Base-by-base conservation (phyloP, 2,888 invertebrate genomes). In the Pomacea canaliculata region DNA sequence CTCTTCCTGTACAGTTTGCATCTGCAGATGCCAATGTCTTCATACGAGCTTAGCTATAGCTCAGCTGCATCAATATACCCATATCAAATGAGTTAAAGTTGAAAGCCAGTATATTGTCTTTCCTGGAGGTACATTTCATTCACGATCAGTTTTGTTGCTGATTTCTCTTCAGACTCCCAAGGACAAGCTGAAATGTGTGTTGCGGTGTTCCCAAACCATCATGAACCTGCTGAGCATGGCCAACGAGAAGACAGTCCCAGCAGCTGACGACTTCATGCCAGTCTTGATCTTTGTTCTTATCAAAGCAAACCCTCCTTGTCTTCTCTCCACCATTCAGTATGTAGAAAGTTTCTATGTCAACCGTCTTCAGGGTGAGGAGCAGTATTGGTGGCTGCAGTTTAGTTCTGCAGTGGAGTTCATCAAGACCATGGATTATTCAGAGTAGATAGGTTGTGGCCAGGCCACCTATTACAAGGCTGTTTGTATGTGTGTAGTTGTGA, bases 371-470 rank as follows among this genome's bases (percentile, higher is more conserved):
- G 98, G 98, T 71, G 97, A 97, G 91, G 96, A 97, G 87, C 95
- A 95, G 86, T 99, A 99, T 92, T 98, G 97, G 95, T 99, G 98
- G 99, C 98, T 97, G 75, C 97, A 98, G 92, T 98, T 99, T 92
- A 96, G 96, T 88, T 95, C 98, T 0, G 97, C 97, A 70, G 96
- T 98, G 74, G 97, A 98, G 92, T 98, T 97, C 92, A 98, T 99
- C 89, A 99, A 99, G 93, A 98, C 96, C 76, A 97, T 98, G 97
- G 96, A 96, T 91, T 96, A 95, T 73, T 82, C 81, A 5, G 68
- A 68, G 37, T 68, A 68, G 68, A 23, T 46, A 7, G 2, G 7
- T 12, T 16, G 19, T 63, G 63, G 12, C n/a, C 63, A 10, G 3
- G 51, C 51, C 1, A 37, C 51, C 51, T 56, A 56, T 16, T 37